phyloP scores from a whole-genome alignment of 2,113 vertebrate genomes.

The Apeltes quadracus region DNA sequence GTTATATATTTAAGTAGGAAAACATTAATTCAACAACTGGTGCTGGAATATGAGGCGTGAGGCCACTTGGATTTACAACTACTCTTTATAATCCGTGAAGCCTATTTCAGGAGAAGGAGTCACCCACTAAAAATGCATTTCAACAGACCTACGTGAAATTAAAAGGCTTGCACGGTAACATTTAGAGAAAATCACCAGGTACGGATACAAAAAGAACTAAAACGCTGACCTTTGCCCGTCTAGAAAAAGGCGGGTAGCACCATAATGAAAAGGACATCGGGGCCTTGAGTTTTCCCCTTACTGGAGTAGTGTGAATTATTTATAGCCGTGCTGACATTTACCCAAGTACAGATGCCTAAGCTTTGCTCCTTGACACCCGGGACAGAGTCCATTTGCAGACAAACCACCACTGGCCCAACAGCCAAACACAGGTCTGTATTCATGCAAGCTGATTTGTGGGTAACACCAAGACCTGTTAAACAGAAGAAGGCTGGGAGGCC shows the following conservation, averaged over 20 bases:
- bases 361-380: constrained; percentile 60
- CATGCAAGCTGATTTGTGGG: constrained; percentile 55
- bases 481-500: constrained; percentile 37
- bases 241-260: constrained; percentile 47
- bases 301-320: constrained; percentile 60
- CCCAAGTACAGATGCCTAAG: constrained; percentile 65
- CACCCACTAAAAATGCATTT: constrained; percentile 34
- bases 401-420: constrained; percentile 63
- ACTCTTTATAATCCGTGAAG: constrained; percentile 27
- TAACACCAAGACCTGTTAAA: constrained; percentile 63
- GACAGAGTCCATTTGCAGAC: constrained; percentile 52
- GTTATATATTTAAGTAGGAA: constrained; percentile 1
- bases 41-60: constrained; percentile 19
- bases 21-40: not conserved
- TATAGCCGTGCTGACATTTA: no score
- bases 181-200: constrained; percentile 65
- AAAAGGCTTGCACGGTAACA: constrained; percentile 52
- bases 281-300: constrained; percentile 49
- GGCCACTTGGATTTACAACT: constrained; percentile 17
- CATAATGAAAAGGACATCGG: constrained; percentile 59
- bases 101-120: constrained; percentile 35
- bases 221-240: constrained; percentile 35
- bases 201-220: constrained; percentile 44
- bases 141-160: constrained; percentile 41
- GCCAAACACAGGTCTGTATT: constrained; percentile 74